phyloP scores from a whole-genome alignment of 23 tunicate genomes.

The Trididemnum nubilum region DNA sequence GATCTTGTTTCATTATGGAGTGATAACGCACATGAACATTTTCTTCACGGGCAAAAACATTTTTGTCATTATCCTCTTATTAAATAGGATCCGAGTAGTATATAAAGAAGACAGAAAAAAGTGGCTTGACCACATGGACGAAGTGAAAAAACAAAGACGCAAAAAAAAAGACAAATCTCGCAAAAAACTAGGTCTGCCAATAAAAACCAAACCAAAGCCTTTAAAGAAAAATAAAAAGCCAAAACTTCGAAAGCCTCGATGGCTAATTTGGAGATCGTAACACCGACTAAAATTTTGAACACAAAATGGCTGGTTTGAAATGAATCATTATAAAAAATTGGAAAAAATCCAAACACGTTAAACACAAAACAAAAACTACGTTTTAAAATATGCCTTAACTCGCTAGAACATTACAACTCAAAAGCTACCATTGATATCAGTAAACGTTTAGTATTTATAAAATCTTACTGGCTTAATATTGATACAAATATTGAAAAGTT shows the following conservation, averaged over 20 bases:
- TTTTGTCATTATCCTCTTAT: conserved; percentile 60
- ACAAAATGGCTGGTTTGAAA: no score
- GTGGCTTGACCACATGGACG: conserved; percentile 62
- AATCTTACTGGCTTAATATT: no score
- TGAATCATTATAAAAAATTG: no score
- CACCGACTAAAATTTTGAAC: neutral
- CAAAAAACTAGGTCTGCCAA: conserved; percentile 39
- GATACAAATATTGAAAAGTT: no score
- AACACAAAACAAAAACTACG: no score
- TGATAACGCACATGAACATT: conserved; percentile 84
- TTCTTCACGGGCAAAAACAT: conserved; percentile 84
- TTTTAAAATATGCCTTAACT: no score
- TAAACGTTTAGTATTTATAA: no score
- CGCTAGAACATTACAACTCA: no score
- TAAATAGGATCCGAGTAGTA: conserved; percentile 76
- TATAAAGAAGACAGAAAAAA: conserved; percentile 37
- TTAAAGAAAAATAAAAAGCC: neutral
- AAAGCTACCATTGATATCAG: no score
- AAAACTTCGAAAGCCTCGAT: conserved; percentile 19
- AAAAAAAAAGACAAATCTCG: conserved; percentile 21
- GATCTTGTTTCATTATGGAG: conserved; percentile 68
- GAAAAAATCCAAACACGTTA: no score
- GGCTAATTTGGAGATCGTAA: conserved; percentile 30
- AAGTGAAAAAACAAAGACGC: conserved; percentile 27
- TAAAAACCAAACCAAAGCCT: conserved; percentile 22